Conservation (phyloP, 2,888 invertebrate species). For the Leistus spinibarbis region DNA sequence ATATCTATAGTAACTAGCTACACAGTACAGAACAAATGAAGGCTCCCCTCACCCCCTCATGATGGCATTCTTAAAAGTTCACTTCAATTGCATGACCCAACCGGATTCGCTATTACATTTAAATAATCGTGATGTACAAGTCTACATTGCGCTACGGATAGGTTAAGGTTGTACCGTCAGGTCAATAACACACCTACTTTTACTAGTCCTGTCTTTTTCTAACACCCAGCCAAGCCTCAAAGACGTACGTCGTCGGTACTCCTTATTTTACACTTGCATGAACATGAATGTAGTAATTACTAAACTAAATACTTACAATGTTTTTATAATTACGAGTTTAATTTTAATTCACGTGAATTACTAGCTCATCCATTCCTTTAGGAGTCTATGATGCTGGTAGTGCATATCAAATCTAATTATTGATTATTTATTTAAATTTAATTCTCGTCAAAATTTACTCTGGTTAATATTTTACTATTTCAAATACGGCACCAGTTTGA, state of each 20-base stretch:
- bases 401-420: background rate
- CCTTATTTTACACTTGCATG: background rate
- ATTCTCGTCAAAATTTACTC: no score
- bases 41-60: background rate
- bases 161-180: slow-evolving; percentile 45
- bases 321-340: background rate
- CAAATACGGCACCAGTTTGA: no score
- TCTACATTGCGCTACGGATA: slow-evolving; percentile 43
- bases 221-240: background rate
- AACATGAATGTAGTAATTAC: slow-evolving; percentile 20
- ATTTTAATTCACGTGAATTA: background rate
- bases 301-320: background rate
- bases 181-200: slow-evolving; percentile 42
- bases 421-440: no score
- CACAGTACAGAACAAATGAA: slow-evolving; percentile 14
- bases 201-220: slow-evolving; percentile 3
- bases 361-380: background rate
- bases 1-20: slow-evolving; percentile 10
- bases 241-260: slow-evolving; percentile 5
- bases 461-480: no score
- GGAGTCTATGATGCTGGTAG: background rate
- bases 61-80: slow-evolving; percentile 38
- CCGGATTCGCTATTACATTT: slow-evolving; percentile 45
- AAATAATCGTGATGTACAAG: slow-evolving; percentile 45
- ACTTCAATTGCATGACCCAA: slow-evolving; percentile 43